These are phyloP conservation scores for Drosophila eohydei DNA, from an alignment of 2,888 invertebrate species.

Conservation along the genomic window DNA sequence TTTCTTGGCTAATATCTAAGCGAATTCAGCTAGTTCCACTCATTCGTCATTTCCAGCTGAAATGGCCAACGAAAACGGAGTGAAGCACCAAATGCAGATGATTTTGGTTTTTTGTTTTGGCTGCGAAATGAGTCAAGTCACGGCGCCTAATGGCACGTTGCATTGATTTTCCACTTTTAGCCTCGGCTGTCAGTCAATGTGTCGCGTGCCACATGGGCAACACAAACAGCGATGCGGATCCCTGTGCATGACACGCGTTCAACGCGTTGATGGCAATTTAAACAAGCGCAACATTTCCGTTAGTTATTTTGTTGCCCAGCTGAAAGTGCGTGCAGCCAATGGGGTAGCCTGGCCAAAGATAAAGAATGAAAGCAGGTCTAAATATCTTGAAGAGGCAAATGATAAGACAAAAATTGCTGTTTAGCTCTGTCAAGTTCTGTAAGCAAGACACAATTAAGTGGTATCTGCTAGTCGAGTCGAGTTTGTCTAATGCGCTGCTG, in stretches of 20 bases:
- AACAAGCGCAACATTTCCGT: constrained; percentile 59
- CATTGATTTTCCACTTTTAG: constrained; percentile 76
- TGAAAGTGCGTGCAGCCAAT: background rate
- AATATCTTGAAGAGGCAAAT: no score
- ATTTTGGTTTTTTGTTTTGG: constrained; percentile 12
- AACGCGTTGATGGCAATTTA: constrained; percentile 78
- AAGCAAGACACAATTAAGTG: background rate
- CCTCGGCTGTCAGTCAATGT: constrained; percentile 72
- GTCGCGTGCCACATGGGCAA: constrained; percentile 55
- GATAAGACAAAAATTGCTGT: background rate
- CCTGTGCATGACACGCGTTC: constrained; percentile 72
- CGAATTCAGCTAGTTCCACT: no score
- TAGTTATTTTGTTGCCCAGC: constrained; percentile 20
- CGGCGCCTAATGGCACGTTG: constrained; percentile 24
- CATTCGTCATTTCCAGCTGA: background rate
- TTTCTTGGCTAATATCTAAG: no score
- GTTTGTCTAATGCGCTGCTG: background rate
- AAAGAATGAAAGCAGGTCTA: no score
- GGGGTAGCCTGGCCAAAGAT: background rate
- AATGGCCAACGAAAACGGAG: constrained; percentile 1
- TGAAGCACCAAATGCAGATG: constrained; percentile 15
- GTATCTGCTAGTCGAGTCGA: background rate
- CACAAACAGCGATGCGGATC: constrained; percentile 20
- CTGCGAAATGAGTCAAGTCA: constrained; percentile 59
- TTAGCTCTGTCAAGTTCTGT: background rate